Evolutionary conservation across 2,113 vertebrate genomes (phyloP), one percentile per base, ranked within the genome.

Genomic region (Pelodiscus sinensis): DNA sequence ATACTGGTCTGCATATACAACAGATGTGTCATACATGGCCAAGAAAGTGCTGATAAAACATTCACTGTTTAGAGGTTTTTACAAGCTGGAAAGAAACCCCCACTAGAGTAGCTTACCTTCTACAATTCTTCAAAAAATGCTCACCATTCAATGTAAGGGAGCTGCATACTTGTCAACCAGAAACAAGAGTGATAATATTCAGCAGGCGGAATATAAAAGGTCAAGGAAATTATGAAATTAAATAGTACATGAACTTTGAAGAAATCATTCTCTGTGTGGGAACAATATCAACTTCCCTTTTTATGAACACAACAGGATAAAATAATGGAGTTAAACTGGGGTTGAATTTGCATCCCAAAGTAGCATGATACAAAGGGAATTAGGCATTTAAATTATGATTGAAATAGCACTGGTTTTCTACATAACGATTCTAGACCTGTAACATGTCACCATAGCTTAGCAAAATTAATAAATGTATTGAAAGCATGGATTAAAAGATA

Each of bases 41-140:
- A 96, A 84, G 87, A 95, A 96, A 81, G 57, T 62, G 13, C 31
- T 92, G 93, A 82, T 85, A 90, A 92, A 95, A 21, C 54, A 96
- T 85, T 95, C 85, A 95, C 16, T 84, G 44, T 50, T 58, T 88
- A 89, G 44, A 65, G 44, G 55, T 44, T 79, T 90, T 79, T 93
- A 96, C 79, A 90, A 73, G 65, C 16, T 92, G 62, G 55, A 81
- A 35, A 2, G 60, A 75, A 58, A 85, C 94, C 58, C 58, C 16
- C 21, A 80, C 60, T 3, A 90, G 35, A 86, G 4, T 86, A 96
- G 60, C 82, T 84, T 58, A 94, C 54, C 88, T 95, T 78, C 87
- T 6, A 94, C 90, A 83, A 81, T 58, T 89, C 31, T 87, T 93
- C 29, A 88, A 92, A 95, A 9, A 1, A 87, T 88, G 85, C 14